These are phyloP conservation scores for Melanogrammus aeglefinus DNA, from an alignment of 2,797 vertebrate species.

Conservation along the genomic window DNA sequence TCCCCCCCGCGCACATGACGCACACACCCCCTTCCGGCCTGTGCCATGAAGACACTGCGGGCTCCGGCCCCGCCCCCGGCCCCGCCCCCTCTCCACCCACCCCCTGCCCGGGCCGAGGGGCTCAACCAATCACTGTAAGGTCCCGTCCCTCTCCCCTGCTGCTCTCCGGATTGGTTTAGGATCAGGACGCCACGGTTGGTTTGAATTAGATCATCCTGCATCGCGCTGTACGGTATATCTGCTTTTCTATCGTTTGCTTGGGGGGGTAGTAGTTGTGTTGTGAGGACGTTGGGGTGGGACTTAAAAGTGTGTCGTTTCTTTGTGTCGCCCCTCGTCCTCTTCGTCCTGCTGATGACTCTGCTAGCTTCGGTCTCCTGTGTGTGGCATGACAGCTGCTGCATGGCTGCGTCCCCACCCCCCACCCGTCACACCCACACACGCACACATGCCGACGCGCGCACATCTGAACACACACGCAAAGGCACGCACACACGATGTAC, in stretches of 20 bases:
- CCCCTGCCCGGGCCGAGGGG: conserved; percentile 34
- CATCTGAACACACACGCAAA: background rate
- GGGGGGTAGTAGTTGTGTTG: conserved; percentile 18
- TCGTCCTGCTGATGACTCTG: conserved; percentile 38
- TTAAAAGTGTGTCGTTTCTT: background rate
- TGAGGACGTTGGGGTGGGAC: background rate
- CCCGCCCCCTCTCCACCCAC: conserved; percentile 23
- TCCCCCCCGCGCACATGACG: conserved; percentile 48
- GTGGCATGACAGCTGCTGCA: conserved; percentile 40
- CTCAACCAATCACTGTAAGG: conserved; percentile 48
- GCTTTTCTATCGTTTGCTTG: conserved; percentile 25
- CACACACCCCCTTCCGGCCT: conserved; percentile 31
- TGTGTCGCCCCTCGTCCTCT: conserved; percentile 26
- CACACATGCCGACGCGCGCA: background rate
- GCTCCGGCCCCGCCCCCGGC: conserved; percentile 7
- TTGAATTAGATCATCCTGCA: conserved; percentile 83
- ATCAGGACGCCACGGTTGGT: conserved; percentile 62
- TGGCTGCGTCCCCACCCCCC: conserved; percentile 42
- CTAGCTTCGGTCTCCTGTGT: conserved; percentile 45
- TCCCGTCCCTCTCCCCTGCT: conserved; percentile 52
- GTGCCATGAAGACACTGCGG: conserved; percentile 53
- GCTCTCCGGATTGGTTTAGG: conserved; percentile 44
- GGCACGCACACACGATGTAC: background rate
- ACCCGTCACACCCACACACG: conserved; percentile 17
- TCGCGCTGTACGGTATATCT: conserved; percentile 68